phyloP scores from a whole-genome alignment of 2,113 vertebrate species.

The Pogonocichla stellata region DNA sequence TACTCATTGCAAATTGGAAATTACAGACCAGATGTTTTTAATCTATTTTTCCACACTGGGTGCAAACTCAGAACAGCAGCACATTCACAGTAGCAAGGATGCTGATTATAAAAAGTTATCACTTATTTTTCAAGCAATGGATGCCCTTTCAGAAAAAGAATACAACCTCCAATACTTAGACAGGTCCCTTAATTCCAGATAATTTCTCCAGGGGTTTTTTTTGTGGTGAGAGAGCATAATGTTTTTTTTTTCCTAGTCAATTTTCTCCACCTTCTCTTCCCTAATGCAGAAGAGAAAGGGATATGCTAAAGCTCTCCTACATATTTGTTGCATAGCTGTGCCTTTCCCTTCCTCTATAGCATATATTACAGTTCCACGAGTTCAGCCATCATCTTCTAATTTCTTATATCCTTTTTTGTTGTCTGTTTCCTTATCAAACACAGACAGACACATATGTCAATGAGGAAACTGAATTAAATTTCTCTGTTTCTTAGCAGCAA shows the following conservation, averaged over 20 bases:
- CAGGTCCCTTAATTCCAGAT: background rate
- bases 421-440: background rate
- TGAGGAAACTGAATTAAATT: background rate
- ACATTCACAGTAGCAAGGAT: background rate
- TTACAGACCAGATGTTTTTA: background rate
- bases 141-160: background rate
- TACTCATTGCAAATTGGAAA: background rate
- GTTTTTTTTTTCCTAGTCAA: background rate
- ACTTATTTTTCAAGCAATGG: background rate
- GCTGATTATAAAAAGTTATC: background rate
- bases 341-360: background rate
- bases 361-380: background rate
- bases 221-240: background rate
- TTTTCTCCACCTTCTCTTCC: background rate
- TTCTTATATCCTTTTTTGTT: background rate
- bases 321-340: background rate
- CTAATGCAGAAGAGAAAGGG: background rate
- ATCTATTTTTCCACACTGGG: background rate
- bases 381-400: background rate
- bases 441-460: fast-evolving
- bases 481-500: background rate
- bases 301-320: background rate
- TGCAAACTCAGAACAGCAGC: background rate
- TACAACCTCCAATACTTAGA: background rate
- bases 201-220: background rate